These are phyloP conservation scores for Caloenas nicobarica DNA, from an alignment of 2,113 vertebrate species.

Conservation along the genomic window DNA sequence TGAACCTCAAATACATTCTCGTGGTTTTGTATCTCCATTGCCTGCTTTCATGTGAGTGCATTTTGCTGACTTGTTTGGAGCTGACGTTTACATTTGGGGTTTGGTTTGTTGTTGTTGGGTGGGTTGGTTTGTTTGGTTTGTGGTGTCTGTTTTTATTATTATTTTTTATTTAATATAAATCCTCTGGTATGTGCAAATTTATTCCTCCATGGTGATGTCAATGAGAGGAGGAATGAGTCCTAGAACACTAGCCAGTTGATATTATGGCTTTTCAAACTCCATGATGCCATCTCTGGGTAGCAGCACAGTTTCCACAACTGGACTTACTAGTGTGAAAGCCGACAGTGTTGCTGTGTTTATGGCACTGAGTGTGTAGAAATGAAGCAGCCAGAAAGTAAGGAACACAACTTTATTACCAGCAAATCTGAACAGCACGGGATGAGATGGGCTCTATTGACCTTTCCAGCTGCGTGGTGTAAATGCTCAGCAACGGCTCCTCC, in stretches of 20 bases:
- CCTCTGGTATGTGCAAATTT: not conserved
- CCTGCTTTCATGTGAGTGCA: not conserved
- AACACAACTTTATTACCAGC: not conserved
- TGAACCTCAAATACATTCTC: not conserved
- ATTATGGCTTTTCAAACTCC: not conserved
- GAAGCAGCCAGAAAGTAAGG: not conserved
- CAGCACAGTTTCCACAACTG: not conserved
- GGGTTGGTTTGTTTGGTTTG: fast-evolving
- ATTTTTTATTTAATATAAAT: not conserved
- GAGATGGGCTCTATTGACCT: not conserved
- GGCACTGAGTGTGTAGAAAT: not conserved
- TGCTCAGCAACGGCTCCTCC: fast-evolving
- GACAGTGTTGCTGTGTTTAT: not conserved
- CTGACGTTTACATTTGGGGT: not conserved
- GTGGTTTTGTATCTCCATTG: not conserved
- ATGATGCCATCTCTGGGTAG: not conserved
- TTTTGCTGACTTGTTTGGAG: not conserved
- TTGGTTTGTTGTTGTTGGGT: not conserved
- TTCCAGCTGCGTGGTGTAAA: fast-evolving
- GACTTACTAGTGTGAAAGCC: not conserved
- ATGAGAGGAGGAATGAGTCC: not conserved
- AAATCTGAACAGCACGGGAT: not conserved
- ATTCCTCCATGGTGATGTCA: not conserved
- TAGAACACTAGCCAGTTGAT: not conserved
- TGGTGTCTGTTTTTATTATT: no score